These are phyloP conservation scores for Sebastiscus albofasciatus DNA, from an alignment of 2,797 vertebrate species.

Conservation along the genomic window DNA sequence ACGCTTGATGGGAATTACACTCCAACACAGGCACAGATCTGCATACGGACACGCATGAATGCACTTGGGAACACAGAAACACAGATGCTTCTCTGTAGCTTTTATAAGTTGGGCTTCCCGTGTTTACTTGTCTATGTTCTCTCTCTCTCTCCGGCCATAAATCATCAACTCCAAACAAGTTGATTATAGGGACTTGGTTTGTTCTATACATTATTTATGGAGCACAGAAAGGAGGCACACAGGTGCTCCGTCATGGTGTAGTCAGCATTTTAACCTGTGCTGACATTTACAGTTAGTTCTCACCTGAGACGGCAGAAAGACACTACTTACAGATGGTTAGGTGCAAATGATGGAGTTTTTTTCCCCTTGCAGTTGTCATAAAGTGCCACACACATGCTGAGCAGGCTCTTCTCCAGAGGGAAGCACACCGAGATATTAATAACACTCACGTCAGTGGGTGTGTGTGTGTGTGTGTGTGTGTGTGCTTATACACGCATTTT, in stretches of 20 bases:
- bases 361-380: conserved; percentile 69
- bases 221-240: conserved; percentile 38
- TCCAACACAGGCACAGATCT: conserved; percentile 63
- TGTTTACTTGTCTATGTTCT: conserved; percentile 36
- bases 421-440: conserved; percentile 70
- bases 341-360: conserved; percentile 58
- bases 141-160: conserved; percentile 34
- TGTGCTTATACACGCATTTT: conserved; percentile 31
- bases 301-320: conserved; percentile 62
- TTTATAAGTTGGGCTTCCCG: conserved; percentile 41
- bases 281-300: conserved; percentile 73
- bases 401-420: conserved; percentile 67
- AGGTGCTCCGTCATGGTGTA: conserved; percentile 72
- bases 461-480: conserved; percentile 28
- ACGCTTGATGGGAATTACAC: conserved; percentile 62
- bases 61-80: conserved; percentile 49
- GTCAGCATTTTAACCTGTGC: conserved; percentile 78
- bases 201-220: conserved; percentile 61
- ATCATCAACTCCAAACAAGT: conserved; percentile 60
- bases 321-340: conserved; percentile 61
- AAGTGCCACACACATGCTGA: conserved; percentile 76
- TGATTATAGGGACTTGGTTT: conserved; percentile 51
- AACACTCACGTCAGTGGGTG: conserved; percentile 42
- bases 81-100: conserved; percentile 69
- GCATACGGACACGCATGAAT: conserved; percentile 70